Conservation (phyloP, 2,888 invertebrate genomes). For the Mimumesa dahlbomi region DNA sequence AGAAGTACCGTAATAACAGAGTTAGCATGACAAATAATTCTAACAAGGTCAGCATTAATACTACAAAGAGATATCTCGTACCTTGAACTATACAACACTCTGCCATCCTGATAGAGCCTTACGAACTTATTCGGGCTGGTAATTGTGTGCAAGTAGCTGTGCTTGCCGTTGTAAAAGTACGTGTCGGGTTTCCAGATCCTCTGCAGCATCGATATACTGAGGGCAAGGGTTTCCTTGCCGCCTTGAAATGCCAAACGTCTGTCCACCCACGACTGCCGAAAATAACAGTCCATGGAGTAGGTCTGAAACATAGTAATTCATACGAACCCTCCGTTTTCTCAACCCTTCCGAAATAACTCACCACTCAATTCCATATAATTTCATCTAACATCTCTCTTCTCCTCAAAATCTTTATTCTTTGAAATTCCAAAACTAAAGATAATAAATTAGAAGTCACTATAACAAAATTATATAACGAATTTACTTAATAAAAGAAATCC, state of each 20-base stretch:
- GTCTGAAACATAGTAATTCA: too few relatives aligned
- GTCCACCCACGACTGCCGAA: slow-evolving; percentile 92
- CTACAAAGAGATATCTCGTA: slow-evolving; percentile 69
- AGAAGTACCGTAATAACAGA: too few relatives aligned
- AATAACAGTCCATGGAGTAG: slow-evolving; percentile 93
- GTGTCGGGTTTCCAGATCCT: slow-evolving; percentile 94
- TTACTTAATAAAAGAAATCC: too few relatives aligned
- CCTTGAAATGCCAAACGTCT: slow-evolving; percentile 86
- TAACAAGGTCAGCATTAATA: neutral
- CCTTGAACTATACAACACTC: slow-evolving; percentile 89
- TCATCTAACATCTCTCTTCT: too few relatives aligned
- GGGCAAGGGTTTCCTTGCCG: slow-evolving; percentile 86
- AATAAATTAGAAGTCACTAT: too few relatives aligned
- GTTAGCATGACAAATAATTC: too few relatives aligned
- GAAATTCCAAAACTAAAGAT: too few relatives aligned
- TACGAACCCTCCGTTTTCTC: slow-evolving; percentile 11
- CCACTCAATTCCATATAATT: too few relatives aligned
- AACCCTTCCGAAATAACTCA: too few relatives aligned
- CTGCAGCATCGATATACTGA: slow-evolving; percentile 90
- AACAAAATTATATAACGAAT: too few relatives aligned
- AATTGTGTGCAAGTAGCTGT: slow-evolving; percentile 91
- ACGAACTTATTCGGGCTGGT: slow-evolving; percentile 94
- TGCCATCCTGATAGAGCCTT: slow-evolving; percentile 87
- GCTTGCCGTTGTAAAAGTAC: slow-evolving; percentile 91
- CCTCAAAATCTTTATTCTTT: too few relatives aligned